A percentile compares a stretch with the other conserved stretches of the same genome.
Conservation (phyloP, 2,113 vertebrate species). For the Marmota flaviventris region DNA sequence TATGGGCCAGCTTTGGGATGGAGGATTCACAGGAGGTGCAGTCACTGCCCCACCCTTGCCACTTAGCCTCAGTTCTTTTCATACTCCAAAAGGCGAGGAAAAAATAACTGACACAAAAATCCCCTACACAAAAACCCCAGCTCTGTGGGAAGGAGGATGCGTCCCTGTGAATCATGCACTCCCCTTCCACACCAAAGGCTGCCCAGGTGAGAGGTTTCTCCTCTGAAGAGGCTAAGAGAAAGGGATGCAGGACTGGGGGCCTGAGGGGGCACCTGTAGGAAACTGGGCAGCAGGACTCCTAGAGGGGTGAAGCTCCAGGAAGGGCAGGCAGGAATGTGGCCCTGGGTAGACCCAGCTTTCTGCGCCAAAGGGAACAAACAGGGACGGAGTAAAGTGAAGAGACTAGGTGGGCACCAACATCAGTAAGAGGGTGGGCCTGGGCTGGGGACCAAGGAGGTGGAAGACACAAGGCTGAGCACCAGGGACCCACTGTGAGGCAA, state of each 20-base stretch:
- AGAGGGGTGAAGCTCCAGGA: not conserved
- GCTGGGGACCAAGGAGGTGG: not conserved
- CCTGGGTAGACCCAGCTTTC: not conserved
- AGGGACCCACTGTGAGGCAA: not conserved
- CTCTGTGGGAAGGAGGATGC: conserved; percentile 3
- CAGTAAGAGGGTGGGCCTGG: not conserved
- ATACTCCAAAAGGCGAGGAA: conserved; percentile 60
- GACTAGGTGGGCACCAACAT: fast-evolving
- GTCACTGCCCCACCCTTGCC: not conserved
- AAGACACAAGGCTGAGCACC: not conserved
- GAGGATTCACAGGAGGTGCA: not conserved
- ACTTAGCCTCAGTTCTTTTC: not conserved
- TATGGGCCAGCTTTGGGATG: not conserved
- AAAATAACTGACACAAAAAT: conserved; percentile 77
- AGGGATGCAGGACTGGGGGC: not conserved
- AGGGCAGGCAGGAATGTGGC: fast-evolving
- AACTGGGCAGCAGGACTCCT: not conserved
- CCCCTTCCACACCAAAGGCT: not conserved
- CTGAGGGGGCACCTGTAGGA: not conserved
- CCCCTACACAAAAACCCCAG: conserved; percentile 77
- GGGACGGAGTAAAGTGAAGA: not conserved
- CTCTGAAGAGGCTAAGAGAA: not conserved
- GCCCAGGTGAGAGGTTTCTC: conserved; percentile 34
- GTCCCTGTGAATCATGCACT: conserved; percentile 39
- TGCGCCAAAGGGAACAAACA: fast-evolving